Evolutionary conservation across 1,140 invertebrate genomes (phyloP), one percentile per base, ranked within the genome.

Genomic region (Brachionus koreanus): DNA sequence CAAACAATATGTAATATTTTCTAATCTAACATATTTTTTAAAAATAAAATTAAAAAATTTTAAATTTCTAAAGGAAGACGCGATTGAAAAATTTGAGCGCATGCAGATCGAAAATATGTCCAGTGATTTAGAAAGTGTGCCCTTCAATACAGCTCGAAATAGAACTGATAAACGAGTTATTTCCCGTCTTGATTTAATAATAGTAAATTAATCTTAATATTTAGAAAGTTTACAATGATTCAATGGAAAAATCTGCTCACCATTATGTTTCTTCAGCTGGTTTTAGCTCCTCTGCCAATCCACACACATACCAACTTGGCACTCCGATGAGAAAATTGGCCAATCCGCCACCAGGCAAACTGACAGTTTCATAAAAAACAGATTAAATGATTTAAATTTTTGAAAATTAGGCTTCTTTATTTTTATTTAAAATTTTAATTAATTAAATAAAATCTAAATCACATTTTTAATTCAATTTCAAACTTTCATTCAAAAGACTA

Each of bases 51-150:
- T 29, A 29, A 29, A 29, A 29, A 29, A 2, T 2, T 29, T 29
- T 3, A 29, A n/a, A 25, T 75, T 5, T 83, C 7, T 77, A 87
- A 87, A 85, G 16, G 87, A 88, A 83, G 87, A 88, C 85, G 87
- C 88, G 83, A 85, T 86, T 69, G 87, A 88, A 83, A 88, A 87
- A 83, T 88, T 88, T 87, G 87, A 88, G 63, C 84, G 87, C 13
- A 83, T 88, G 7, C 87, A 88, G 82, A 85, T 83, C 83, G 86
- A 87, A 52, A 82, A 88, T 42, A 79, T 89, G 83, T 85, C 87
- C 85, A 87, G 87, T 74, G 85, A 88, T 65, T 86, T 87, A 12
- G 87, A 88, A 16, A 88, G 87, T 33, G 85, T 86, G 33, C 85
- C 88, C 7, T 88, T 85, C 84, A 86, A 87, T 57, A 88, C 87